Evolutionary conservation across 2,113 vertebrate species (phyloP).

Genomic region (Gopherus flavomarginatus): DNA sequence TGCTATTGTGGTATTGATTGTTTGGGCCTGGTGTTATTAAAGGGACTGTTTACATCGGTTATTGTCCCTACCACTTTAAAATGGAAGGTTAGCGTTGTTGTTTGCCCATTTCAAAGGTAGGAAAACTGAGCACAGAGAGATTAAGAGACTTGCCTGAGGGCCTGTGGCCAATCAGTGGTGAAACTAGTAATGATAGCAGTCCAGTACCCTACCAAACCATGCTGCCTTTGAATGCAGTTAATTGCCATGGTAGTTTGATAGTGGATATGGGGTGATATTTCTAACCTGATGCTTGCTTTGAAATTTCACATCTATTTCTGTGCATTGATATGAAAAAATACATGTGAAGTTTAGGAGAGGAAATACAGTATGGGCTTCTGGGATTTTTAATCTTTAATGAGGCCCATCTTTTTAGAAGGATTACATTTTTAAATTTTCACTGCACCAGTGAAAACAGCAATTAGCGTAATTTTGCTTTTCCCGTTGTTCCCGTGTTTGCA

Average conservation of each 20-base stretch:
- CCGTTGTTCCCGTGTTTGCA: background rate
- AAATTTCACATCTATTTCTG: background rate
- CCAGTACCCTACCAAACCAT: background rate
- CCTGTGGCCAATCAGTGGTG: background rate
- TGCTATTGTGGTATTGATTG: background rate
- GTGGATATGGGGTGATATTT: background rate
- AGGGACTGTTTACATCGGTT: background rate
- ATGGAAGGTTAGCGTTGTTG: background rate
- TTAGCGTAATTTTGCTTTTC: background rate
- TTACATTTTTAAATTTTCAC: background rate
- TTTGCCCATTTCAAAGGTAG: background rate
- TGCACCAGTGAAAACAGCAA: background rate
- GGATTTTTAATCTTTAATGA: background rate
- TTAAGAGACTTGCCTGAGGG: background rate
- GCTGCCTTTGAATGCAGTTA: background rate
- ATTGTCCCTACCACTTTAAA: background rate
- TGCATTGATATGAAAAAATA: background rate
- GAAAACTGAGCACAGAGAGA: background rate
- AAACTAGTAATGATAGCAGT: background rate
- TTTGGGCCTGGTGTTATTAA: background rate
- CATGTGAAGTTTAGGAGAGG: background rate
- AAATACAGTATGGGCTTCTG: background rate
- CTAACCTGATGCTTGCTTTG: background rate
- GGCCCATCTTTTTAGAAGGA: background rate
- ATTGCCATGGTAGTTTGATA: background rate